These are phyloP conservation scores for Harpagifer antarcticus DNA, from an alignment of 2,797 vertebrate genomes.

Conservation along the genomic window DNA sequence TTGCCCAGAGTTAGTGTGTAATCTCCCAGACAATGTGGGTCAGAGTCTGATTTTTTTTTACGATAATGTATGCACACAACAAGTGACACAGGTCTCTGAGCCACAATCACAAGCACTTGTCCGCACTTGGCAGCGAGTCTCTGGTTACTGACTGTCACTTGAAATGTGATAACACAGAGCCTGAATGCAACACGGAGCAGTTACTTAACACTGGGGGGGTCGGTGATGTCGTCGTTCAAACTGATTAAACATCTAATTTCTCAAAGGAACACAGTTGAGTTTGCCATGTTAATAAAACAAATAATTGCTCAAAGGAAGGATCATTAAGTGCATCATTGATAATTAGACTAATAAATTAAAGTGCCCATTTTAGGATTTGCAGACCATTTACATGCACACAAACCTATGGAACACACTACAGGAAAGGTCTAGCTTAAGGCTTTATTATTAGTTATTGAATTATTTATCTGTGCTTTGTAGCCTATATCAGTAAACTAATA, in stretches of 20 bases:
- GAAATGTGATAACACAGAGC: conserved; percentile 56
- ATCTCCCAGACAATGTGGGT: conserved; percentile 54
- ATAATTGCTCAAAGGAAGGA: background rate
- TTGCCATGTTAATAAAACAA: too few relatives aligned
- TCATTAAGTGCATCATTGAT: background rate
- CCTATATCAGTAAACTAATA: background rate
- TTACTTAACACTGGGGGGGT: background rate
- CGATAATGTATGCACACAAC: conserved; percentile 41
- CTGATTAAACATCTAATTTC: background rate
- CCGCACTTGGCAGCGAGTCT: conserved; percentile 57
- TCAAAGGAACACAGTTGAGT: background rate
- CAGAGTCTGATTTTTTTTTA: conserved; percentile 48
- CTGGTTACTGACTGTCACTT: conserved; percentile 60
- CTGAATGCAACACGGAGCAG: conserved; percentile 14
- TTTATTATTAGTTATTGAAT: too few relatives aligned
- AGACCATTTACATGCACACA: too few relatives aligned
- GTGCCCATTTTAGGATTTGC: too few relatives aligned
- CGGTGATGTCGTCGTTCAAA: background rate
- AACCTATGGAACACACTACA: too few relatives aligned
- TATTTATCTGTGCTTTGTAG: too few relatives aligned
- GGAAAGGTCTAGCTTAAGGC: too few relatives aligned
- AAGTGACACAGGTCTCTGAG: conserved; percentile 46
- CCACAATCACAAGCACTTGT: conserved; percentile 60
- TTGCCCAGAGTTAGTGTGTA: conserved; percentile 62
- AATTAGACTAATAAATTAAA: background rate